phyloP scores from a whole-genome alignment of 2,113 vertebrate genomes.

The Opisthocomus hoazin region DNA sequence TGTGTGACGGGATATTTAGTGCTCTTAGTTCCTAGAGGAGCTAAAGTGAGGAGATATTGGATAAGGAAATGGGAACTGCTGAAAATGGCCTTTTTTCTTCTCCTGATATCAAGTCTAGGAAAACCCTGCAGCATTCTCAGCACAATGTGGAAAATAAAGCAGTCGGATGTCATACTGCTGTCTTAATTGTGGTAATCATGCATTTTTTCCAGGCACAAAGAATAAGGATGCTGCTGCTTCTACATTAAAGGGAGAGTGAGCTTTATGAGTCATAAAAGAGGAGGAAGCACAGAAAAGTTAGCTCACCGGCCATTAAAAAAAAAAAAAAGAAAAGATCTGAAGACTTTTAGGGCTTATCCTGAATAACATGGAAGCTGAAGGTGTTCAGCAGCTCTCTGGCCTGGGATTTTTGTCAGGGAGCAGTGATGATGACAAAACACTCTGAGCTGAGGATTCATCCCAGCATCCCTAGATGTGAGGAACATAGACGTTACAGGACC shows the following conservation, averaged over 20 bases:
- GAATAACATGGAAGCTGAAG: not conserved
- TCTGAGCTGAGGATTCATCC: not conserved
- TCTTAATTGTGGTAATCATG: not conserved
- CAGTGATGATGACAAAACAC: not conserved
- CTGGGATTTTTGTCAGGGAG: not conserved
- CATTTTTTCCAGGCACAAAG: not conserved
- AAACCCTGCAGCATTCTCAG: not conserved
- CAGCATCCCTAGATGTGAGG: not conserved
- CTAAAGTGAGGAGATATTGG: not conserved
- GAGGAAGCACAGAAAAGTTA: not conserved
- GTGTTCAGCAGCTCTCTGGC: not conserved
- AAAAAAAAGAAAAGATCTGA: not conserved
- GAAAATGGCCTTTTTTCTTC: not conserved
- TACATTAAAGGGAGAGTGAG: not conserved
- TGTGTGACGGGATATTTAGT: not conserved
- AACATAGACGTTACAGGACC: not conserved
- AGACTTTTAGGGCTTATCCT: not conserved
- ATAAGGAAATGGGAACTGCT: not conserved
- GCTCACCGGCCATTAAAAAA: not conserved
- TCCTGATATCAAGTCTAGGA: not conserved
- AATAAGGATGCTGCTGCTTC: not conserved
- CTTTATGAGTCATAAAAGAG: conserved; percentile 23
- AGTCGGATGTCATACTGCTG: not conserved
- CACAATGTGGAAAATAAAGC: not conserved
- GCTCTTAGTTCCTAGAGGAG: not conserved